These are phyloP conservation scores for Batillaria attramentaria DNA, from an alignment of 1,140 invertebrate species.

Conservation along the genomic window DNA sequence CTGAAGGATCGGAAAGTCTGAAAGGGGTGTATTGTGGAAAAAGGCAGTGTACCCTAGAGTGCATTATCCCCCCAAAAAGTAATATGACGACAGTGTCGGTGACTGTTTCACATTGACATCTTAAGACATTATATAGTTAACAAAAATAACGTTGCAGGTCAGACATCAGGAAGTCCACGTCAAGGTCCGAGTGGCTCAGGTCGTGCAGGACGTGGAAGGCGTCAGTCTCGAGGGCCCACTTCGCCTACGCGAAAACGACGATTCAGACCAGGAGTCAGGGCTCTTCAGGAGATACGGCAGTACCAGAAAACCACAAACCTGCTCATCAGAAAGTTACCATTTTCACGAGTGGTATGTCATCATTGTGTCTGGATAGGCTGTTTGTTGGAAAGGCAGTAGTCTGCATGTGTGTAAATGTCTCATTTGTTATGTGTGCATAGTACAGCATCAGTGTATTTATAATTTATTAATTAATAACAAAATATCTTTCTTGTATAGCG, in stretches of 20 bases:
- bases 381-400: neutral
- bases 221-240: neutral
- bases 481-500: too few relatives aligned
- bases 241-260: conserved; percentile 27
- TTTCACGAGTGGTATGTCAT: conserved; percentile 83
- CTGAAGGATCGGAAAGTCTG: too few relatives aligned
- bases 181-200: neutral
- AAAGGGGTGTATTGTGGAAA: too few relatives aligned
- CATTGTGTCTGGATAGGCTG: too few relatives aligned
- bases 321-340: conserved; percentile 85
- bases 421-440: neutral
- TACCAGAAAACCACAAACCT: conserved; percentile 88
- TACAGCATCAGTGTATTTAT: neutral
- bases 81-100: too few relatives aligned
- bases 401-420: neutral
- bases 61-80: too few relatives aligned
- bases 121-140: too few relatives aligned
- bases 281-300: conserved; percentile 87
- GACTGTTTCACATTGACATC: too few relatives aligned
- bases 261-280: conserved; percentile 83
- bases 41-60: too few relatives aligned
- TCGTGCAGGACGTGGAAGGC: neutral
- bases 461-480: neutral
- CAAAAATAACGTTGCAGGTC: too few relatives aligned
- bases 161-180: too few relatives aligned